These are phyloP conservation scores for Perodicticus potto DNA, from an alignment of 2,797 vertebrate genomes.

Conservation along the genomic window DNA sequence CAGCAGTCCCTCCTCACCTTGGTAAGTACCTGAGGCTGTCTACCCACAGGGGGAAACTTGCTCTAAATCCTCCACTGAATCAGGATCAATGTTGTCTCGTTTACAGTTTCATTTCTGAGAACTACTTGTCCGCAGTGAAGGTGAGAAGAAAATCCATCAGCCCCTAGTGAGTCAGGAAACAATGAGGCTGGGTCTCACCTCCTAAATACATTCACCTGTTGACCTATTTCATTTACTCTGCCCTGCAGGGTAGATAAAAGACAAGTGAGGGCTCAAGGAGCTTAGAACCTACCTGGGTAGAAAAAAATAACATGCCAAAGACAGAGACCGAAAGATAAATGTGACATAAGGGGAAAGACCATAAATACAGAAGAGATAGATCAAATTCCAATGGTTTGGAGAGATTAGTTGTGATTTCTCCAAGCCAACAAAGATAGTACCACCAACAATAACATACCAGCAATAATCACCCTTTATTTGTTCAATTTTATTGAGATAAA, in stretches of 20 bases:
- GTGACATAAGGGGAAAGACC: no score
- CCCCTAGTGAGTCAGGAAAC: rapidly evolving
- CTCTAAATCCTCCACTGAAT: background rate
- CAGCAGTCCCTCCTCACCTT: background rate
- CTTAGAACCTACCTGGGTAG: background rate
- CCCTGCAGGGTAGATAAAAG: background rate
- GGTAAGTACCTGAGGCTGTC: background rate
- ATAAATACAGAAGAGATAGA: no score
- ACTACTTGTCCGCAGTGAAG: background rate
- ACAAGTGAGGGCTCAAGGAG: background rate
- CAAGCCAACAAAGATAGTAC: no score
- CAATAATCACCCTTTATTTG: no score
- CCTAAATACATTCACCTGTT: background rate
- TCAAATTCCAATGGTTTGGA: no score
- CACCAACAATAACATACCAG: no score
- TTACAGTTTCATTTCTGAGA: background rate
- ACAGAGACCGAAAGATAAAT: no score
- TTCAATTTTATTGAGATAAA: no score
- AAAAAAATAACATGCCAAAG: background rate
- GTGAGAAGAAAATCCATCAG: background rate
- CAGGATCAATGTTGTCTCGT: background rate
- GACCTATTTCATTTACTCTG: background rate
- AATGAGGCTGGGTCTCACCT: background rate
- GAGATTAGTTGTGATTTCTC: no score
- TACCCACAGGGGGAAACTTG: background rate